These are phyloP conservation scores for Bombus sylvicola DNA, from an alignment of 1,140 invertebrate species.

Conservation along the genomic window DNA sequence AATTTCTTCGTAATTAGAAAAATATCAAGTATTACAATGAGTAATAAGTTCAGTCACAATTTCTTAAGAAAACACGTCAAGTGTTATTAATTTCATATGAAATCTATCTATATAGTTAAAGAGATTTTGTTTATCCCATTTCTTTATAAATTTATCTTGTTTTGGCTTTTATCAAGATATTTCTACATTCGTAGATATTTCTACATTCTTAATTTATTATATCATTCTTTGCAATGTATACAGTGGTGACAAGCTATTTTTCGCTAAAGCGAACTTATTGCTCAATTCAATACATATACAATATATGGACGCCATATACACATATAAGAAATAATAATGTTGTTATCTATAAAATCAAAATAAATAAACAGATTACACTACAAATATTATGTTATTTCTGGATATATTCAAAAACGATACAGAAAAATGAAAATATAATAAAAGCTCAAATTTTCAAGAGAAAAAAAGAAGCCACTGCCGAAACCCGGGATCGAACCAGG, in stretches of 20 bases:
- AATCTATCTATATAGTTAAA: background rate
- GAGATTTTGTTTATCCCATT: background rate
- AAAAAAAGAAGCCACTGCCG: slow-evolving; percentile 59
- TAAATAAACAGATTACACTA: background rate
- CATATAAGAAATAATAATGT: no score
- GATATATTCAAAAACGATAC: background rate
- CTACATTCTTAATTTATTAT: background rate
- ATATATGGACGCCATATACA: background rate
- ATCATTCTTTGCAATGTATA: background rate
- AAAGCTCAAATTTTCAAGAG: slow-evolving; percentile 29
- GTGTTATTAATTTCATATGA: no score
- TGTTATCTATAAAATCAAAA: background rate
- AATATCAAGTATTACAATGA: background rate
- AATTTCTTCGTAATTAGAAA: background rate
- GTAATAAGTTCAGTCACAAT: background rate
- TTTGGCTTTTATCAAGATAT: background rate
- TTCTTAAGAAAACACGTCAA: no score
- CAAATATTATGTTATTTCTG: background rate
- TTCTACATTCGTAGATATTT: background rate
- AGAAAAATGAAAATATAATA: no score
- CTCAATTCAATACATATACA: background rate
- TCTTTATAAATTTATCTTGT: background rate
- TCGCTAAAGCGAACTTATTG: background rate
- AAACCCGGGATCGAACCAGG: slow-evolving; percentile 75
- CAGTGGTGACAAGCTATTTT: no score